Evolutionary conservation across 2,888 invertebrate species (phyloP), one percentile per base, ranked within the genome.

Genomic region (Tenthredo distinguenda): DNA sequence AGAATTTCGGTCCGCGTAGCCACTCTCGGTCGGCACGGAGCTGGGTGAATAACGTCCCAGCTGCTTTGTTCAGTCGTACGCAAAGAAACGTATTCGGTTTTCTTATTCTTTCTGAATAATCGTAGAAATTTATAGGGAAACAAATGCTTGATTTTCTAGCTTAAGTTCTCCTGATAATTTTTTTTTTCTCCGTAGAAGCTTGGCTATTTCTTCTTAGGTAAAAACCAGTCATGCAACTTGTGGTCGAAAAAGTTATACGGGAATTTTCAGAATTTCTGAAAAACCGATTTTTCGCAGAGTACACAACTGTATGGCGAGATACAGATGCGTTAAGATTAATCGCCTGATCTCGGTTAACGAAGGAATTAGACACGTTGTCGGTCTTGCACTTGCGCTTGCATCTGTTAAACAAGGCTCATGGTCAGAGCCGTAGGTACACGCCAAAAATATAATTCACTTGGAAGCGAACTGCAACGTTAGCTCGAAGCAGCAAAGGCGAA

Each of bases 381-480:
- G 40, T 40, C 72, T 74, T 74, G 40, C 40, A 31, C 43, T 74
- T 43, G 40, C 68, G 10, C 21, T 74, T 37, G 43, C 72, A 74
- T 74, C 40, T 74, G 72, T 74, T 74, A 21, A 74, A 74, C 72
- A 74, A 40, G 40, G 26, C 72, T 74, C 72, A 74, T 26, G 72
- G 72, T 74, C 72, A 74, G 40, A 74, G 72, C 40, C 55, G 55
- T 55, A 55, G 4, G 3, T 68, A 34, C 21, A 21, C 10, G 72
- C 72, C 72, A 74, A 74, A 21, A 74, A 74, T 74, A 74, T 74
- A 74, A 74, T 74, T 68, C 34, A 18, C 68, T 34, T 34, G 15
- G 31, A 34, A 31, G 26, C 4, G 15, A 68, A 3, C 68, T 68
- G 34, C 68, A 34, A 68, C 68, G 68, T 34, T 68, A 18, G 5